Evolutionary conservation across 2,888 invertebrate species (phyloP), one percentile per base, ranked within the genome.

Genomic region (Apodemia duryi): DNA sequence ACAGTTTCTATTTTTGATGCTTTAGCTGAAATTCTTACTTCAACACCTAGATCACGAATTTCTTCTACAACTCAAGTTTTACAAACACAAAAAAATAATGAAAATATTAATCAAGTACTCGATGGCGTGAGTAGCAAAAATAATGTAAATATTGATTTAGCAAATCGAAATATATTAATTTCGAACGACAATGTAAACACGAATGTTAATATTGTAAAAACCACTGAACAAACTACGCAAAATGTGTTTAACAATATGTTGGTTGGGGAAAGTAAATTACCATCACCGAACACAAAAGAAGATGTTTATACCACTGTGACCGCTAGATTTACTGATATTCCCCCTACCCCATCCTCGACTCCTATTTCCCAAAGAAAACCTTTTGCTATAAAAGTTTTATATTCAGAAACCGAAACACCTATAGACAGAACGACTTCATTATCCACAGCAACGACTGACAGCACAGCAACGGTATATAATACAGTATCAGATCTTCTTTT

Each of bases 1-100:
- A 93, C 93, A 72, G 88, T 93, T 75, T 93, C 93, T 69, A 93
- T 93, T 74, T 93, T 92, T 74, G 93, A 93, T 84, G 93, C 93
- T 80, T 78, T 93, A 81, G 92, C 93, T 79, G 93, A 93, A 72
- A 92, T 93, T 77, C 88, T 93, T 73, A 92, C 91, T 72, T 92
- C 92, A 63, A 91, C 92, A 82, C 89, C 91, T 71, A 88, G 82
- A 86, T 79, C 86, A 74, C 74, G 74, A 69, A 84, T 85, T 79
- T 79, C 89, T 71, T 84, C 91, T 69, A 76, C 76, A 68, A 90
- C 89, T 71, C 87, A 88, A 84, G 83, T 83, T 80, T 77, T 77
- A 71, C 82, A 82, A 80, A 84, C 80, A 77, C 78, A 78, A 84
- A 82, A 78, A 74, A 75, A 74, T 77, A 83, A 82, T 79, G 85